These are phyloP conservation scores for Eurystomus gularis DNA, from an alignment of 2,113 vertebrate species.

Conservation along the genomic window DNA sequence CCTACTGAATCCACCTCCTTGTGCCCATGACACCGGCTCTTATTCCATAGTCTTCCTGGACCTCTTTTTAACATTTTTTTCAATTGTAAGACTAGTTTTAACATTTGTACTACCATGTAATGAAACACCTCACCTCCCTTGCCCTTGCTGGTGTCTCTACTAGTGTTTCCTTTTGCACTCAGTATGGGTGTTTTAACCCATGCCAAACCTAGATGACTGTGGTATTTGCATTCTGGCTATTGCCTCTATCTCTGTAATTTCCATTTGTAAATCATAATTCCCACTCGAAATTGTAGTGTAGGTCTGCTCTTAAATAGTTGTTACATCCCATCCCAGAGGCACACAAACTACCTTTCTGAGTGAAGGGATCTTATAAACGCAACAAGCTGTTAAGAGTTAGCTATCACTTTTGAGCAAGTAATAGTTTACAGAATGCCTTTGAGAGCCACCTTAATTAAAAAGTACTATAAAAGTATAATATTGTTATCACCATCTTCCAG, in stretches of 20 bases:
- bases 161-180: not conserved
- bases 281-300: not conserved
- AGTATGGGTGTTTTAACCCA: not conserved
- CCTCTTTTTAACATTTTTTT: not conserved
- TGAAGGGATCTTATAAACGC: not conserved
- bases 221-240: not conserved
- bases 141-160: not conserved
- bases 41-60: not conserved
- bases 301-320: not conserved
- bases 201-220: not conserved
- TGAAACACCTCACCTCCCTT: not conserved
- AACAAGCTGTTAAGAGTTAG: not conserved
- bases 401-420: not conserved
- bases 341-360: not conserved
- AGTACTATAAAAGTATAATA: not conserved
- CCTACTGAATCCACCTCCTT: not conserved
- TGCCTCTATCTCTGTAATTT: slow-evolving; percentile 26
- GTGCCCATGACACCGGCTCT: not conserved
- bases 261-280: slow-evolving; percentile 15
- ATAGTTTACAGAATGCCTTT: not conserved
- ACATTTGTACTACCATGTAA: not conserved
- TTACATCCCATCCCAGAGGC: not conserved
- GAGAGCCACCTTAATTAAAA: slow-evolving; percentile 21
- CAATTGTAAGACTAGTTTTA: not conserved
- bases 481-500: not conserved